Base-by-base conservation (phyloP, 2,888 invertebrate genomes). In the Ennomos fuscantarius region DNA sequence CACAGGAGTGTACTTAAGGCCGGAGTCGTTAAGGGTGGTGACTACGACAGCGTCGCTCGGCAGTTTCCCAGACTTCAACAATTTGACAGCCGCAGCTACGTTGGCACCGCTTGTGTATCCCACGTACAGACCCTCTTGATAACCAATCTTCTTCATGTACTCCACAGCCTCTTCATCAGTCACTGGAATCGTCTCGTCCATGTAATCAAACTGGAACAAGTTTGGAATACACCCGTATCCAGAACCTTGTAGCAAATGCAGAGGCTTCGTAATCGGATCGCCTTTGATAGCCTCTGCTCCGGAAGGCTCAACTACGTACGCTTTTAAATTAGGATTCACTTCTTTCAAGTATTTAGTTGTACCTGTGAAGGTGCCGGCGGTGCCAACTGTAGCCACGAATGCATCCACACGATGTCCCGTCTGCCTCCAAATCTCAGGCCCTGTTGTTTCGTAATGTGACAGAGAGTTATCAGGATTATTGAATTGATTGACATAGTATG, bases 21-120 rank as follows among this genome's bases (percentile, higher is more conserved):
- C 91, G 0, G 80, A 78, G 59, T 92, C 91, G 46, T 84, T 85
- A 1, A 92, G 82, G 3, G 80, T 36, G 8, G 91, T 91, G 2
- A 90, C 89, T 1, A 91, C 84, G 86, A 91, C 91, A 1, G 92
- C 79, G 62, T 89, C 85, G 34, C 80, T 65, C 0, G 89, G 85
- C 13, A 92, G 60, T 52, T 69, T 65, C 0, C 92, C 91, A 1
- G 90, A 89, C 42, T 86, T 68, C 56, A 92, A 62, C 36, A 92
- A 74, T 49, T 86, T 83, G 5, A 89, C 86, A 0, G 91, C 90
- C 0, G 89, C 92, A 6, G 90, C 90, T 8, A 90, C 84, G 55
- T 91, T 91, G 1, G 90, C 91, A 0, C 84, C 92, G 51, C 90
- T 90, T 6, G 92, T 91, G 65, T 89, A 92, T 6, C 91, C 91